Conservation (phyloP, 1,140 invertebrate genomes). For the Periplaneta americana region DNA sequence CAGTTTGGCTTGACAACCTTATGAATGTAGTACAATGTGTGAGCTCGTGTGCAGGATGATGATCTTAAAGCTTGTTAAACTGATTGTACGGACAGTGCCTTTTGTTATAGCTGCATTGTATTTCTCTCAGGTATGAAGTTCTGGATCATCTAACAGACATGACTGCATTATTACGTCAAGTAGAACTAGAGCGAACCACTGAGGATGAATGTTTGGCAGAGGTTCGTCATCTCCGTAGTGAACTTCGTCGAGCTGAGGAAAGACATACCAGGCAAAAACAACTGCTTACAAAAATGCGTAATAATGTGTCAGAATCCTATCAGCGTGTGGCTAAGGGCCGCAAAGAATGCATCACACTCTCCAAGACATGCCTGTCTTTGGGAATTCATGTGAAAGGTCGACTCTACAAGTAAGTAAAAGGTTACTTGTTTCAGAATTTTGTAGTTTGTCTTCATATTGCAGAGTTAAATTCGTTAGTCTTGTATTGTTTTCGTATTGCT, state of each 20-base stretch:
- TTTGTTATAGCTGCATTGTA: too few relatives aligned
- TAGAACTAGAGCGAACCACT: neutral
- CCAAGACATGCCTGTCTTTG: conserved; percentile 34
- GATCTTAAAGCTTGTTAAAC: too few relatives aligned
- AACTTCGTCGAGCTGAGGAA: neutral
- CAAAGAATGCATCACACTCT: conserved; percentile 34
- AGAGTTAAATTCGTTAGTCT: too few relatives aligned
- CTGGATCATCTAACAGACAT: neutral
- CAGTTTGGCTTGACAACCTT: too few relatives aligned
- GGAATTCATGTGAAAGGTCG: conserved; percentile 33
- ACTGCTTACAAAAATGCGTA: neutral
- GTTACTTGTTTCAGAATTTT: too few relatives aligned
- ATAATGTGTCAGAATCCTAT: neutral
- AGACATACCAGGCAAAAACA: neutral
- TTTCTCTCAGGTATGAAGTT: neutral
- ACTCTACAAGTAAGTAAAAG: conserved; percentile 35
- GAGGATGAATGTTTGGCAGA: neutral
- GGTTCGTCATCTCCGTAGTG: neutral
- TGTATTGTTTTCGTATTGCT: too few relatives aligned
- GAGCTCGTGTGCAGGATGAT: too few relatives aligned
- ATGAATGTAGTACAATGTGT: too few relatives aligned
- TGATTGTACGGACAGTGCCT: too few relatives aligned
- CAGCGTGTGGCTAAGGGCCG: conserved; percentile 30
- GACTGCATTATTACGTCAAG: neutral
- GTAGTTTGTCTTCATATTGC: too few relatives aligned